A percentile compares a stretch with the other conserved stretches of the same genome.
Conservation (phyloP, 2,113 vertebrate genomes). For the Tetrao urogallus region DNA sequence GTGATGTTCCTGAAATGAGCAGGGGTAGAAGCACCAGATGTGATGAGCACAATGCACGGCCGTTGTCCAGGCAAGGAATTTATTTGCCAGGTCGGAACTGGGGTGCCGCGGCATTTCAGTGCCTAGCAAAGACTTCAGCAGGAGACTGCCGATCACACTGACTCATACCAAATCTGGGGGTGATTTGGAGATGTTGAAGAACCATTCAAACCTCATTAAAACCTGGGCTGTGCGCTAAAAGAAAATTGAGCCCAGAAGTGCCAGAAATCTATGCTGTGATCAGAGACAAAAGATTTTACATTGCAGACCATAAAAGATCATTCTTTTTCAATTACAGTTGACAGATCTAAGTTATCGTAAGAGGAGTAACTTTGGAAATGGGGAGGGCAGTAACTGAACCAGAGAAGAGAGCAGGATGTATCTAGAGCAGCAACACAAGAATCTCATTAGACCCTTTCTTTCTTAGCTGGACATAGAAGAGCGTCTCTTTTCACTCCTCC, state of each 20-base stretch:
- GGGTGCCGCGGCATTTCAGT: neutral
- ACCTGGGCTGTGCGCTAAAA: neutral
- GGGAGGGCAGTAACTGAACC: neutral
- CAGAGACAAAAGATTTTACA: neutral
- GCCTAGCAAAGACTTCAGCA: neutral
- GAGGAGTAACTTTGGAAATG: neutral
- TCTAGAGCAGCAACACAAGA: neutral
- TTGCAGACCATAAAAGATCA: neutral
- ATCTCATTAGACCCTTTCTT: neutral
- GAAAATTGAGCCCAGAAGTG: conserved; percentile 10
- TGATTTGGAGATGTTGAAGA: conserved; percentile 6
- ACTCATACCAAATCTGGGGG: neutral
- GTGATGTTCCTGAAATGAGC: neutral
- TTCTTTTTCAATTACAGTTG: conserved; percentile 29
- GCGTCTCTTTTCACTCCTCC: neutral
- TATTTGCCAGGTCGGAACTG: neutral
- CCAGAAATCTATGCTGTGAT: neutral
- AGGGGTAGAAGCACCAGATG: neutral
- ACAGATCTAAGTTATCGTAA: neutral
- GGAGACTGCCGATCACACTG: neutral
- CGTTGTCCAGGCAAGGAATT: neutral
- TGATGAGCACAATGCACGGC: neutral
- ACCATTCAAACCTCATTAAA: neutral
- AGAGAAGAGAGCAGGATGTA: neutral
- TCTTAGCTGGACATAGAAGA: neutral